Conservation (phyloP, 2,113 vertebrate genomes). For the Crotalus viridis region DNA sequence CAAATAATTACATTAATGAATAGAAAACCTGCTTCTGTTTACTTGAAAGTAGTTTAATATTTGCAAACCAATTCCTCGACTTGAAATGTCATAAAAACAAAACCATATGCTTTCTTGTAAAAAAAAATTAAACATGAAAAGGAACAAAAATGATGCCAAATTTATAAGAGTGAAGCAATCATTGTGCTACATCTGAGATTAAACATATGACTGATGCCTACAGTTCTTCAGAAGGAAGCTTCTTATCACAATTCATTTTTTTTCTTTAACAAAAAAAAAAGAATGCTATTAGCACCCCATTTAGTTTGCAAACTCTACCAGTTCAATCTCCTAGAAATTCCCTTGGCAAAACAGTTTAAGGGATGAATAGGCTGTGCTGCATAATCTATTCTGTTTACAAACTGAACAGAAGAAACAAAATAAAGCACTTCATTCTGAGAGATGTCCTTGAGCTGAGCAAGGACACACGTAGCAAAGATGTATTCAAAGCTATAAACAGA, state of each 20-base stretch:
- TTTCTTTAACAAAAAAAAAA: neutral
- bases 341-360: slow-evolving; percentile 6
- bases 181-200: neutral
- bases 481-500: neutral
- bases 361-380: neutral
- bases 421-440: neutral
- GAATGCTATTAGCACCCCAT: neutral
- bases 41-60: neutral
- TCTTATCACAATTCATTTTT: neutral
- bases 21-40: neutral
- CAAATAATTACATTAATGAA: neutral
- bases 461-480: neutral
- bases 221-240: neutral
- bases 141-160: neutral
- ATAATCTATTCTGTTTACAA: neutral
- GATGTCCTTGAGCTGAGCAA: neutral
- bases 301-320: slow-evolving; percentile 3
- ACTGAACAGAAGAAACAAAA: neutral
- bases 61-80: neutral
- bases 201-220: neutral
- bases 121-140: neutral
- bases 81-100: neutral
- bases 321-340: neutral
- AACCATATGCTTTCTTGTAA: neutral
- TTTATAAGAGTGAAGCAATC: neutral